Evolutionary conservation across 2,797 vertebrate genomes (phyloP), one percentile per base, ranked within the genome.

Genomic region (Diplodus puntazzo): DNA sequence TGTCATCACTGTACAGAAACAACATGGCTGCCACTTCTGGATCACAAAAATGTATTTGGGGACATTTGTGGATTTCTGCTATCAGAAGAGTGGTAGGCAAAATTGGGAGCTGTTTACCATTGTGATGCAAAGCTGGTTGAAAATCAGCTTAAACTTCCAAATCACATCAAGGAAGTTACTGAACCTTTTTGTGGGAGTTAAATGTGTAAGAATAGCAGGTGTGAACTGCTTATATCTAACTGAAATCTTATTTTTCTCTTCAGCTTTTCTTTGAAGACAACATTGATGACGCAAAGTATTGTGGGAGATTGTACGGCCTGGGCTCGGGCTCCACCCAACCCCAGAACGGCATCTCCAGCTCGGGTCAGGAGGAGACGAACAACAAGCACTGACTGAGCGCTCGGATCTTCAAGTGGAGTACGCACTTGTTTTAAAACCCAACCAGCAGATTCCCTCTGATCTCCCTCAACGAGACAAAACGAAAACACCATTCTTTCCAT

Each of bases 211-310:
- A 11, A 3, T 11, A 18, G 10, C 2, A 18, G 9, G 5, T 17
- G 58, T 11, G 39, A 2, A 1, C 20, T n/a, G 20, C 18, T 3
- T 21, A 9, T 2, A 2, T 23, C n/a, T 49, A n/a, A 82, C 12
- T 68, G 14, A 62, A 64, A 52, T 48, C 12, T 27, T 69, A 66
- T 21, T 68, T 0, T 23, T 48, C 42, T 58, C 17, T 67, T 69
- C 88, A 99, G 98, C 95, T 99, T 64, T 99, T 99, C 93, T 99
- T 99, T 78, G 98, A 99, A 89, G 98, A 99, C 96, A 98, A 98
- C 91, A 99, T 99, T 39, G 98, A 99, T 16, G 98, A 99, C 73
- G 98, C 98, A n/a, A 99, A 99, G 89, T 99, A 99, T 79, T 99
- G 98, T 43, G 98, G 98, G 82, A 94, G 98, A 62, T 91, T 99